Evolutionary conservation across 1,140 invertebrate species (phyloP), one percentile per base, ranked within the genome.

Genomic region (Littorina saxatilis): DNA sequence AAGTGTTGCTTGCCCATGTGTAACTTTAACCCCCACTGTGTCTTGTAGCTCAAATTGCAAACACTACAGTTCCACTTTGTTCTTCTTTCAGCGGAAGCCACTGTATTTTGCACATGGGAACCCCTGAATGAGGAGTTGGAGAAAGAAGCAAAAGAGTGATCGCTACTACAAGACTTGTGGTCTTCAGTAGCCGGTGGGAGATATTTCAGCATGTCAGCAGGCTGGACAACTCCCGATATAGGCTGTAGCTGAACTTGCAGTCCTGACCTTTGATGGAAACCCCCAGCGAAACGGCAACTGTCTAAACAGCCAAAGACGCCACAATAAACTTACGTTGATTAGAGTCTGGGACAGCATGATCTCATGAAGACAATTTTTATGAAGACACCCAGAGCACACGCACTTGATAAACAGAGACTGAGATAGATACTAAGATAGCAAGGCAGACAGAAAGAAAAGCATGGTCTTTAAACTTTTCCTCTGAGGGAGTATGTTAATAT

Each of bases 1-100:
- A 5, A 43, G 76, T 78, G 76, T 1, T 78, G 76, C n/a, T 78
- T 58, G 17, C 76, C 39, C 39, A 66, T 63, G 58, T 78, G 76
- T 5, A 78, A 9, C 15, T 32, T 58, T 23, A 78, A 63, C 15
- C 76, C 76, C 39, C 39, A 40, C 58, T 63, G 76, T 15, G 76
- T 63, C 29, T 78, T 61, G 58, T 68, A 68, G 32, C 35, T 37
- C 35, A 68, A 23, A 15, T 35, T 35, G 23, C 66, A 68, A 32
- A 40, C 66, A 2, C 4, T 39, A 35, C 66, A 68, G 32, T 68
- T 37, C 66, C 66, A 68, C 66, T 39, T 39, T 37, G 66, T 17
- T 23, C 9, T n/a, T n/a, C n/a, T n/a, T n/a, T n/a, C n/a, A n/a
- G n/a, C n/a, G n/a, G n/a, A n/a, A n/a, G n/a, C n/a, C n/a, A n/a